Percentiles rank a stretch among this genome's conserved stretches.
Conservation (phyloP, 2,113 vertebrate genomes). For the Saccopteryx leptura region DNA sequence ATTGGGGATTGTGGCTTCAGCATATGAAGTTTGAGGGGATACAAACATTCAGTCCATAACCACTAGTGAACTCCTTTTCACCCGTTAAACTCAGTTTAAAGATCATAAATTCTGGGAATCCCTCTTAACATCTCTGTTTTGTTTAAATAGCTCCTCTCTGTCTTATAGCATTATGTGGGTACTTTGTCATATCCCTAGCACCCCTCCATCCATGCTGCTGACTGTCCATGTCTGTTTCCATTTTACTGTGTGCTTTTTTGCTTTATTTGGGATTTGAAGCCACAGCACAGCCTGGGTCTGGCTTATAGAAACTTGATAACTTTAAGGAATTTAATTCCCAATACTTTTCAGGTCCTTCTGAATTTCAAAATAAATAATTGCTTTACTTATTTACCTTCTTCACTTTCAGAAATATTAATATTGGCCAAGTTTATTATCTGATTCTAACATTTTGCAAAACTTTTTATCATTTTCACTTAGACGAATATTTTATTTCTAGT, state of each 20-base stretch:
- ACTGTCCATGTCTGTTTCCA: background rate
- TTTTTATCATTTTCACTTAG: conserved; percentile 18
- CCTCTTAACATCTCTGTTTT: background rate
- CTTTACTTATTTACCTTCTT: background rate
- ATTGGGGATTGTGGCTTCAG: background rate
- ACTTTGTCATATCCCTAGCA: accelerated
- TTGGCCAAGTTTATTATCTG: background rate
- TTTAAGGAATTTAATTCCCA: background rate
- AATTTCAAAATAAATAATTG: background rate
- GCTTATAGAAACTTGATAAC: background rate
- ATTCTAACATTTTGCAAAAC: background rate
- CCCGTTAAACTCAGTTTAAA: conserved; percentile 20
- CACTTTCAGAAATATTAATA: background rate
- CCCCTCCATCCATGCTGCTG: accelerated
- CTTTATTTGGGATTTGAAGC: background rate
- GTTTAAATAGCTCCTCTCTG: background rate
- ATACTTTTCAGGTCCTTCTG: background rate
- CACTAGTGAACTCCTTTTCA: background rate
- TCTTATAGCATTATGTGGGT: background rate
- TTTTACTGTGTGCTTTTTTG: background rate
- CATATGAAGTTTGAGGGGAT: background rate
- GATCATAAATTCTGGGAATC: background rate
- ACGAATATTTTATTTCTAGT: conserved; percentile 20
- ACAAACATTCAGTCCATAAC: background rate
- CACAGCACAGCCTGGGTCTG: background rate